phyloP scores from a whole-genome alignment of 2,113 vertebrate species.

The Progne subis region DNA sequence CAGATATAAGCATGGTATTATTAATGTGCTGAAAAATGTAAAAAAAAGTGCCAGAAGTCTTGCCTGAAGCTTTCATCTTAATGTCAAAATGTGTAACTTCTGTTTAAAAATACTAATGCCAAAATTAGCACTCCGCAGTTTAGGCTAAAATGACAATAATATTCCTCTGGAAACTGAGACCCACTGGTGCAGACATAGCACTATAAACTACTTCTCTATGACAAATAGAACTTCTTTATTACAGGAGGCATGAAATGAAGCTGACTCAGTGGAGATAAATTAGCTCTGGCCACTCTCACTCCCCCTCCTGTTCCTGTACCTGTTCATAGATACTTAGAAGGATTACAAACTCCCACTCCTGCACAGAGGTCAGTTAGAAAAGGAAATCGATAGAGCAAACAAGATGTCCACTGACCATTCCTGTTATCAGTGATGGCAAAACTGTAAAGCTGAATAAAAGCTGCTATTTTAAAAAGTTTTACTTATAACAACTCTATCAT shows the following conservation, averaged over 20 bases:
- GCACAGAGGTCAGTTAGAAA: slow-evolving; percentile 52
- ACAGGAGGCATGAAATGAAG: slow-evolving; percentile 9
- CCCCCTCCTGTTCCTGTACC: slow-evolving; percentile 36
- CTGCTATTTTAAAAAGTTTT: slow-evolving; percentile 11
- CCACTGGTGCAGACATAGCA: not conserved
- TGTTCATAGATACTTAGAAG: slow-evolving; percentile 32
- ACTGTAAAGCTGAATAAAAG: slow-evolving; percentile 29
- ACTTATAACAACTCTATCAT: slow-evolving; percentile 28
- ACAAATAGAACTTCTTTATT: slow-evolving; percentile 30
- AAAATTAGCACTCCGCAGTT: not conserved
- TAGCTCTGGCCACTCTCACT: not conserved
- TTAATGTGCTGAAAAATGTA: slow-evolving; percentile 29
- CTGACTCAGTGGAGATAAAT: slow-evolving; percentile 46
- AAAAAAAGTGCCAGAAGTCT: slow-evolving; percentile 1
- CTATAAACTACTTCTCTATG: not conserved
- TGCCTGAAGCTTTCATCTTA: slow-evolving; percentile 34
- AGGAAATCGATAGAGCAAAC: slow-evolving; percentile 63
- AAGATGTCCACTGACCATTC: slow-evolving; percentile 50
- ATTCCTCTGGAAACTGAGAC: not conserved
- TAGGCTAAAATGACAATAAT: not conserved
- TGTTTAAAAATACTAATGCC: not conserved
- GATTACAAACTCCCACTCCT: slow-evolving; percentile 53
- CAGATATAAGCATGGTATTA: slow-evolving; percentile 9
- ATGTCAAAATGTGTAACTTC: not conserved
- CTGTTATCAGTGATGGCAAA: slow-evolving; percentile 4